Percentiles rank a stretch among this genome's conserved stretches.
phyloP scores from a whole-genome alignment of 2,797 vertebrate genomes.

The Sparidentex hasta region DNA sequence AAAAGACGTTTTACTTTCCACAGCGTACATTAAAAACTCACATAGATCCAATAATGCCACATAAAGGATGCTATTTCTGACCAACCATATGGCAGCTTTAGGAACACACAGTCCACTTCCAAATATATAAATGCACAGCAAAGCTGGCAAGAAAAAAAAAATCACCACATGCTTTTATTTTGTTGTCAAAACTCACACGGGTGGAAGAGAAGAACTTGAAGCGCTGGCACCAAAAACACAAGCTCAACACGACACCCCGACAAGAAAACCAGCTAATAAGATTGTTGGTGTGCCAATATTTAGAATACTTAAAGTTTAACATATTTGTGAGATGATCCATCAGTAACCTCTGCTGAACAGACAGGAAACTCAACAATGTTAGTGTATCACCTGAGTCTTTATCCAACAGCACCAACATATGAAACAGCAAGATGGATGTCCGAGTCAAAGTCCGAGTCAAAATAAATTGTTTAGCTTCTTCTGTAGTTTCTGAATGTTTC shows the following conservation, averaged over 20 bases:
- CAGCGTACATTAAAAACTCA: neutral
- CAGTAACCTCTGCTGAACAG: neutral
- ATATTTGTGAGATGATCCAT: neutral
- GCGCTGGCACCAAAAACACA: no score
- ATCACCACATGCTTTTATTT: neutral
- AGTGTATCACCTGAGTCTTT: neutral
- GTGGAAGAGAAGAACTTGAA: no score
- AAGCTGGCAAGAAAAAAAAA: neutral
- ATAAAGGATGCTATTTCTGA: conserved; percentile 4
- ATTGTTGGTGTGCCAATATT: neutral
- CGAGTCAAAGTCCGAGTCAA: no score
- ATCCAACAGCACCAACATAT: neutral
- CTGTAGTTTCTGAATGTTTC: no score
- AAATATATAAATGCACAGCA: neutral
- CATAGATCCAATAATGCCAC: neutral
- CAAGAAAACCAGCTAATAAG: neutral
- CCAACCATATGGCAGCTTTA: conserved; percentile 2
- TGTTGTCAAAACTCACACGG: neutral
- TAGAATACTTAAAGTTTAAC: neutral
- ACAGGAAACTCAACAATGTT: neutral
- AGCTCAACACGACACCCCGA: no score
- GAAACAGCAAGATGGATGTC: no score
- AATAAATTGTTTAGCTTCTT: no score
- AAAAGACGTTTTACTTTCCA: neutral
- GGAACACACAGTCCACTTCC: neutral